Evolutionary conservation across 2,888 invertebrate genomes (phyloP), one percentile per base, ranked within the genome.

Genomic region (Drosophila neonasuta): DNA sequence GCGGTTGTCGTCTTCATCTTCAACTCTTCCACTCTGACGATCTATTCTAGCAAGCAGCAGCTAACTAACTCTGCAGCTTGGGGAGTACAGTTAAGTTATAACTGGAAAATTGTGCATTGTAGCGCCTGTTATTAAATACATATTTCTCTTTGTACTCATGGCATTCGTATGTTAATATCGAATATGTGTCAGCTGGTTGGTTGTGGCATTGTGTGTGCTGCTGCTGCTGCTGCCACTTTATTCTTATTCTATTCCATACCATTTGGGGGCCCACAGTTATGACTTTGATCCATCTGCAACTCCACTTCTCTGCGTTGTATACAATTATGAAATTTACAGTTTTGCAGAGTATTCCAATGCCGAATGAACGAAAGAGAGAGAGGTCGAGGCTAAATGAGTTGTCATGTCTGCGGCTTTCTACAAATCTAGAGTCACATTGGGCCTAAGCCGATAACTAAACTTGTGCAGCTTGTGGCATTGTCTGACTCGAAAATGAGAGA

Each of bases 111-210:
- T 49, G 52, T 63, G 70, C 70, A 66, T 63, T 63, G 71, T 76
- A 74, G 69, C 70, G 76, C 71, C 77, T 69, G 68, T 68, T 70
- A 77, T 77, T 75, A 74, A 72, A 72, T 71, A 67, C 80, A 73
- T 44, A 51, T 62, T 52, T 57, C 57, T 62, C 42, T 75, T 77
- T 77, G 68, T 74, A 77, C 77, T 48, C 63, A 48, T 30, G 36
- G 39, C 55, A 63, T 64, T 65, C 68, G 71, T 84, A 86, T 82
- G 81, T 45, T 81, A 86, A 81, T 82, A 77, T 84, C 62, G 77
- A 74, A 74, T 79, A 79, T 86, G 46, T 81, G 86, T 77, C 80
- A 80, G 72, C 84, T 36, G 11, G 36, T 36, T 36, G n/a, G 5
- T 10, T 44, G 20, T 20, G 1, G 20, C 20, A 4, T 20, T 20